Evolutionary conservation across 1,140 invertebrate species (phyloP).

Genomic region (Drosophila baimaii): DNA sequence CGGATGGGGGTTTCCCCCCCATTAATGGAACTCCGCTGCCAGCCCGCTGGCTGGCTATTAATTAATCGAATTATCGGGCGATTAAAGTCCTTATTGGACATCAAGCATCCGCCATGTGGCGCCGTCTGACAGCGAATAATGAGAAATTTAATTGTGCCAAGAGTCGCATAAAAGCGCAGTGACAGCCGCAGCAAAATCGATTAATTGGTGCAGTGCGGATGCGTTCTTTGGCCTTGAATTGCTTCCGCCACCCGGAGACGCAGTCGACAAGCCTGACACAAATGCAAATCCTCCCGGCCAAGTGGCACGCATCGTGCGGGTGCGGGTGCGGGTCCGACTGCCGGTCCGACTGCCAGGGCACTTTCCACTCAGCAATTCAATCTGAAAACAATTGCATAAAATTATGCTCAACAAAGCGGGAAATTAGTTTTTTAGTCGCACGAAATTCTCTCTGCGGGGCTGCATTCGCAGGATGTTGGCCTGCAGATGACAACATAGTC

Average conservation of each 20-base stretch:
- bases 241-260: constrained; percentile 24
- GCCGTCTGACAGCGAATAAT: constrained; percentile 23
- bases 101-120: constrained; percentile 33
- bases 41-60: constrained; percentile 22
- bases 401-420: constrained; percentile 73
- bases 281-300: constrained; percentile 25
- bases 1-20: neutral
- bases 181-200: constrained; percentile 17
- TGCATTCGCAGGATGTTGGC: constrained; percentile 21
- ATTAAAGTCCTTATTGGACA: constrained; percentile 34
- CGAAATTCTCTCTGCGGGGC: constrained; percentile 3
- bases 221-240: constrained; percentile 5
- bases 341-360: constrained; percentile 1
- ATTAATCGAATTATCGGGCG: constrained; percentile 55
- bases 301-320: constrained; percentile 30
- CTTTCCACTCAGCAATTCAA: constrained; percentile 57
- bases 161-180: constrained; percentile 20
- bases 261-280: neutral
- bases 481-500: constrained; percentile 13
- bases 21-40: constrained; percentile 16
- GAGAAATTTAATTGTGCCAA: constrained; percentile 35
- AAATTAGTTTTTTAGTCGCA: constrained; percentile 77
- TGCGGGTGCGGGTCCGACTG: neutral
- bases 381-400: constrained; percentile 77
- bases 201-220: constrained; percentile 14